Conservation (phyloP, 2,113 vertebrate genomes). For the Lathamus discolor region DNA sequence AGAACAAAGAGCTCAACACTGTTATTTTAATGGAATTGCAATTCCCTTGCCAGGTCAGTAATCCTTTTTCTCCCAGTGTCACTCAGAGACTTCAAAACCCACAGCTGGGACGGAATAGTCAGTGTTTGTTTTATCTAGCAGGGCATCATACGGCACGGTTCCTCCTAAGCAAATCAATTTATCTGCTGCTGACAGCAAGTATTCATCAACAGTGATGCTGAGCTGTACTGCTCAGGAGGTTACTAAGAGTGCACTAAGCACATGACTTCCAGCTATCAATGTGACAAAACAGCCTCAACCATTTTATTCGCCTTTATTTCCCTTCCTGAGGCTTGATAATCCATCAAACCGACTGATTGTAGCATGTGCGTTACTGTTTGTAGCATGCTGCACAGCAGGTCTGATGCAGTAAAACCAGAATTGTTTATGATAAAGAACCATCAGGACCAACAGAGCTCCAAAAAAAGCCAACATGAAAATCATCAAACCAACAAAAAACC, state of each 20-base stretch:
- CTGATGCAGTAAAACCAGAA: background rate
- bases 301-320: constrained; percentile 33
- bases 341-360: background rate
- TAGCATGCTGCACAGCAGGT: background rate
- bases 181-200: constrained; percentile 17
- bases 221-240: background rate
- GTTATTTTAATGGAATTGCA: constrained; percentile 27
- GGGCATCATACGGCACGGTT: background rate
- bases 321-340: constrained; percentile 4
- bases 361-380: background rate
- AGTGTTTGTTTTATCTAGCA: constrained; percentile 22
- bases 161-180: constrained; percentile 12
- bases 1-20: background rate
- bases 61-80: background rate
- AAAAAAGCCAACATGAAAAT: background rate
- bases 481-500: background rate
- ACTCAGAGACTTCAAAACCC: background rate
- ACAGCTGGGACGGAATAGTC: background rate
- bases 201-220: background rate
- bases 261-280: background rate
- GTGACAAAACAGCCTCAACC: constrained; percentile 9
- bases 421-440: background rate
- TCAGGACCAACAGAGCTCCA: background rate
- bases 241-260: background rate
- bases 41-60: constrained; percentile 34